These are phyloP conservation scores for Okapia johnstoni DNA, from an alignment of 2,113 vertebrate genomes.

Conservation along the genomic window DNA sequence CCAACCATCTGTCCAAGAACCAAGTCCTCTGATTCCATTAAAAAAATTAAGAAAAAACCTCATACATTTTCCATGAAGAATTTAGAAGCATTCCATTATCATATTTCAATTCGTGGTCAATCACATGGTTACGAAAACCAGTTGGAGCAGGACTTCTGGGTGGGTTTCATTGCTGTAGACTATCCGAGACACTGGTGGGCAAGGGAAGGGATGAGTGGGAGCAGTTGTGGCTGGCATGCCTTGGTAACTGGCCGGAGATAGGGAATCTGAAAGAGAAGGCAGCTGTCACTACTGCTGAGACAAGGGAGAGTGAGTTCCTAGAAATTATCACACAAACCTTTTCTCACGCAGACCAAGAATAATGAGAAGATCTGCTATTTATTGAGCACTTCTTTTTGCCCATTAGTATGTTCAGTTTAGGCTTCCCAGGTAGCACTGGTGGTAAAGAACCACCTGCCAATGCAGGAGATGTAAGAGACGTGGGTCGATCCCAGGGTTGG, in stretches of 20 bases:
- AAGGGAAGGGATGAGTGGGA: background rate
- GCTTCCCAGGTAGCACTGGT: background rate
- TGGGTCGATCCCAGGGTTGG: fast-evolving
- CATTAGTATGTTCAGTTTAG: background rate
- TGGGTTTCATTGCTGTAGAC: background rate
- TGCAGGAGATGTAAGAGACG: background rate
- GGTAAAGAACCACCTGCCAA: background rate
- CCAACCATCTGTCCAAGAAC: background rate
- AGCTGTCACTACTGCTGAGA: background rate
- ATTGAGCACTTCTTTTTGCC: no score
- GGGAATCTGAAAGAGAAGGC: background rate
- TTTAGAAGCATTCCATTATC: background rate
- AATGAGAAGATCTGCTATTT: background rate
- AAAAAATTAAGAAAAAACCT: background rate
- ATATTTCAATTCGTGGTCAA: background rate
- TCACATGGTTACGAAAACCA: background rate
- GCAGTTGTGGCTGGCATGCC: background rate
- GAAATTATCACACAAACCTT: background rate
- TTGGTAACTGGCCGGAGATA: background rate
- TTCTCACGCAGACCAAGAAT: background rate
- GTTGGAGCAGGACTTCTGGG: background rate
- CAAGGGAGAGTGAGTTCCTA: background rate
- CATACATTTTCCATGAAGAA: background rate
- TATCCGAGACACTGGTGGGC: background rate
- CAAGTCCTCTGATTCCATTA: background rate